These are phyloP conservation scores for Amblyjoppa fuscipennis DNA, from an alignment of 2,888 invertebrate genomes.

Conservation along the genomic window DNA sequence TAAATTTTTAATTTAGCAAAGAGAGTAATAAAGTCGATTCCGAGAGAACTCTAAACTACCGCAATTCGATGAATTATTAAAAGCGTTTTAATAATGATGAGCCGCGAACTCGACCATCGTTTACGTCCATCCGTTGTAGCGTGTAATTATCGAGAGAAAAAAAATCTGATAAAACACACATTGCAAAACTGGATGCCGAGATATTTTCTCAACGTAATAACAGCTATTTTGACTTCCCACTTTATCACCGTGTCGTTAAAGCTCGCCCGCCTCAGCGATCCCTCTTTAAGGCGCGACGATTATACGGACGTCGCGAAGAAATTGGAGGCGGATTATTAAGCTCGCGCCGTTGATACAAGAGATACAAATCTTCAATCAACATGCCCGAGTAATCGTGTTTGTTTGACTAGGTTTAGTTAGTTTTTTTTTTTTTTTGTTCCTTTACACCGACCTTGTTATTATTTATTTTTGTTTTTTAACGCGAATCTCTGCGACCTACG, in stretches of 20 bases:
- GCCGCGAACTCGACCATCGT: neutral
- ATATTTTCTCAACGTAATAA: slow-evolving; percentile 33
- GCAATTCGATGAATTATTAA: neutral
- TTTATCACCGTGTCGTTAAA: slow-evolving; percentile 42
- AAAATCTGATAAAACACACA: slow-evolving; percentile 20
- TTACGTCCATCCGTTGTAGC: slow-evolving; percentile 14
- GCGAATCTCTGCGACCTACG: neutral
- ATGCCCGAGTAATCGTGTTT: slow-evolving; percentile 51
- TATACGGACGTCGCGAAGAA: neutral
- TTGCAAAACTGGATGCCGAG: neutral
- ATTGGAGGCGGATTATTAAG: slow-evolving; percentile 42
- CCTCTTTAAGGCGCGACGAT: neutral
- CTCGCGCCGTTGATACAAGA: slow-evolving; percentile 22
- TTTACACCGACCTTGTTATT: too few species aligned
- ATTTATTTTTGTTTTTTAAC: neutral
- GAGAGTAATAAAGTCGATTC: neutral
- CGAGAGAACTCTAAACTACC: neutral
- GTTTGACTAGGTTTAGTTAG: slow-evolving; percentile 4
- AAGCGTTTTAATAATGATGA: slow-evolving; percentile 2
- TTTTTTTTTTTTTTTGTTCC: too few species aligned
- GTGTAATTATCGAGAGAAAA: slow-evolving; percentile 25
- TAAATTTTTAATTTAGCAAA: neutral
- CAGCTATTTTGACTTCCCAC: slow-evolving; percentile 47
- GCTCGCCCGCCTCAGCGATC: neutral
- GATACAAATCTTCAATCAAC: slow-evolving; percentile 62